Conservation (phyloP, 2,888 invertebrate species). For the Enchytraeus crypticus region DNA sequence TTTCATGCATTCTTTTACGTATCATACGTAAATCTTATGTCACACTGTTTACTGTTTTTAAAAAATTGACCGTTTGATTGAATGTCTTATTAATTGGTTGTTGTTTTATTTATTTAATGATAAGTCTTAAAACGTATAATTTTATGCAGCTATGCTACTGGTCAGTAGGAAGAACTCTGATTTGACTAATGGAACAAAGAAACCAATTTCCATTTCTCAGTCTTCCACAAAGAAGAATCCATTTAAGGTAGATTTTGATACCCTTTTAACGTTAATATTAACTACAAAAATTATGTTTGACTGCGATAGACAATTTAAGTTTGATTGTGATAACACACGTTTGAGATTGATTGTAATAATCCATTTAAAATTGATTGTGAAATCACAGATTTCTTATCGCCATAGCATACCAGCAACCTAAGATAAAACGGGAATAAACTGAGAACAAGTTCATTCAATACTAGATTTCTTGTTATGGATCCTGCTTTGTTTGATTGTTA, state of each 20-base stretch:
- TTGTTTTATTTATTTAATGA: too few species aligned
- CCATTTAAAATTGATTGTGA: not conserved
- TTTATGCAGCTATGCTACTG: not conserved
- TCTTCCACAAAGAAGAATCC: conserved; percentile 9
- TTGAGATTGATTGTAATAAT: too few species aligned
- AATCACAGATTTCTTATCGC: not conserved
- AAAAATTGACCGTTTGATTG: too few species aligned
- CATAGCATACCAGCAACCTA: not conserved
- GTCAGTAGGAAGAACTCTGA: not conserved
- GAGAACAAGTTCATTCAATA: too few species aligned
- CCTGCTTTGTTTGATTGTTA: too few species aligned
- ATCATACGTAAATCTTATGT: too few species aligned
- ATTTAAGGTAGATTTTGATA: conserved; percentile 18
- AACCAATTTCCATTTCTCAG: not conserved
- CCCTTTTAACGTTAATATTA: not conserved
- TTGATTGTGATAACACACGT: too few species aligned
- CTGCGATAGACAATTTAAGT: not conserved
- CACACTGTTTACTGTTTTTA: too few species aligned
- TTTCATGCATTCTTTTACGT: too few species aligned
- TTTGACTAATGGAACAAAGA: not conserved
- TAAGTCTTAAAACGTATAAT: too few species aligned
- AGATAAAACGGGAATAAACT: not conserved
- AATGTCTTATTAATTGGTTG: too few species aligned
- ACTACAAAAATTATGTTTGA: not conserved
- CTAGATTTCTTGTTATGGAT: too few species aligned